phyloP scores from a whole-genome alignment of 2,797 vertebrate genomes.

The Pristis pectinata region DNA sequence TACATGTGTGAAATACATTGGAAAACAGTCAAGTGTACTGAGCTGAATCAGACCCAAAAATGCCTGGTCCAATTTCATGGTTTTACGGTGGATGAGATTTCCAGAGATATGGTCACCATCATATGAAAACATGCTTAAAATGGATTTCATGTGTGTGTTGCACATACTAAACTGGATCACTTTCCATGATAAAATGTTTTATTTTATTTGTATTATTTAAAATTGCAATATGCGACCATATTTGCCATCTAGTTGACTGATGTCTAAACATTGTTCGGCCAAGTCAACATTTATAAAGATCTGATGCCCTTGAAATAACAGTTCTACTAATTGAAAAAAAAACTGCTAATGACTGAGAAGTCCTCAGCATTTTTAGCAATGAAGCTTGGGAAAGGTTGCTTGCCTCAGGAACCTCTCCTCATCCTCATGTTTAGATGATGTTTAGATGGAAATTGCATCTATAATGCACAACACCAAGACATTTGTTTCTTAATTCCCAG shows the following conservation, averaged over 20 bases:
- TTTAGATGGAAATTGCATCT: conserved; percentile 64
- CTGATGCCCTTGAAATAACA: not conserved
- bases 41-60: too few relatives aligned
- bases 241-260: not conserved
- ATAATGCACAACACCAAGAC: conserved; percentile 56
- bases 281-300: conserved; percentile 8
- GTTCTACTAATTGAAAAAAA: not conserved
- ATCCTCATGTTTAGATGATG: conserved; percentile 75
- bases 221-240: not conserved
- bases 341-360: conserved; percentile 83
- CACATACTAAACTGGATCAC: too few relatives aligned
- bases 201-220: not conserved
- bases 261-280: not conserved
- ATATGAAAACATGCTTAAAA: too few relatives aligned
- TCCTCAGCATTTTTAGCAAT: conserved; percentile 88
- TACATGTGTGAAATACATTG: too few relatives aligned
- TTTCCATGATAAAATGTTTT: not conserved
- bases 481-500: conserved; percentile 43
- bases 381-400: conserved; percentile 83
- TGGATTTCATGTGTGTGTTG: too few relatives aligned
- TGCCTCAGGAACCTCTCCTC: conserved; percentile 88
- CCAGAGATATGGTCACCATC: too few relatives aligned
- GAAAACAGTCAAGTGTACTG: too few relatives aligned
- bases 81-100: too few relatives aligned
- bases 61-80: too few relatives aligned